These are phyloP conservation scores for Turritopsis dohrnii DNA, from an alignment of 30 jellyfish, hydroid and myxozoan genomes.

Conservation along the genomic window DNA sequence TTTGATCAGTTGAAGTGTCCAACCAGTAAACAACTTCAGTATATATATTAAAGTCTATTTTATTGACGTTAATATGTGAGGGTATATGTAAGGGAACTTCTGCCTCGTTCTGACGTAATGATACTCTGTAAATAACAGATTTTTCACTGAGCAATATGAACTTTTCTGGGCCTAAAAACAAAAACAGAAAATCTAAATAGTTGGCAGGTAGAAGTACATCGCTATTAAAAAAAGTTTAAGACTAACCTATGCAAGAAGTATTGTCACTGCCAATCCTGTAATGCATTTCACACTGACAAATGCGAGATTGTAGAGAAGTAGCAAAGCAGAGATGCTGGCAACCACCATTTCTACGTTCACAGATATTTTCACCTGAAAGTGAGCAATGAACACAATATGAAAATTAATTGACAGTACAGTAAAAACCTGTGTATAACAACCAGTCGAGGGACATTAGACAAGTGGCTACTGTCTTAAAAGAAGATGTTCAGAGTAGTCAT, in stretches of 20 bases:
- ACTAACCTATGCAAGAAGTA: constrained; percentile 62
- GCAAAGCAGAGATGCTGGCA: constrained; percentile 82
- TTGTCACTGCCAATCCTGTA: constrained; percentile 43
- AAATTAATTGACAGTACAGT: too few relatives aligned
- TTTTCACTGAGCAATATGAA: constrained; percentile 32
- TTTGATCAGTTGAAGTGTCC: constrained; percentile 6
- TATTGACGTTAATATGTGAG: background rate
- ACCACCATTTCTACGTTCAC: constrained; percentile 48
- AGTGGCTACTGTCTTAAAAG: too few relatives aligned
- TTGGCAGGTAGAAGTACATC: background rate
- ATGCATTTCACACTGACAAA: constrained; percentile 81
- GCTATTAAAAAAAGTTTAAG: background rate
- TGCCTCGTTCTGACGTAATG: constrained; percentile 1
- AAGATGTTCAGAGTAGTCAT: too few relatives aligned
- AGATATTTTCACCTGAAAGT: constrained; percentile 59
- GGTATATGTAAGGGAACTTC: constrained; percentile 31
- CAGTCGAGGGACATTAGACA: too few relatives aligned
- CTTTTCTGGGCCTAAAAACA: constrained; percentile 20
- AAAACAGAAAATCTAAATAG: background rate
- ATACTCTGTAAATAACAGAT: constrained; percentile 2
- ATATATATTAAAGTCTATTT: constrained; percentile 4
- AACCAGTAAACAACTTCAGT: constrained; percentile 23
- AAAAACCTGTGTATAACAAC: background rate
- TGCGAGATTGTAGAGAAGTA: constrained; percentile 13
- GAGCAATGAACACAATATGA: too few relatives aligned